A percentile compares a stretch with the other conserved stretches of the same genome.
Evolutionary conservation across 2,113 vertebrate genomes (phyloP).

Genomic region (Mus spicilegus): DNA sequence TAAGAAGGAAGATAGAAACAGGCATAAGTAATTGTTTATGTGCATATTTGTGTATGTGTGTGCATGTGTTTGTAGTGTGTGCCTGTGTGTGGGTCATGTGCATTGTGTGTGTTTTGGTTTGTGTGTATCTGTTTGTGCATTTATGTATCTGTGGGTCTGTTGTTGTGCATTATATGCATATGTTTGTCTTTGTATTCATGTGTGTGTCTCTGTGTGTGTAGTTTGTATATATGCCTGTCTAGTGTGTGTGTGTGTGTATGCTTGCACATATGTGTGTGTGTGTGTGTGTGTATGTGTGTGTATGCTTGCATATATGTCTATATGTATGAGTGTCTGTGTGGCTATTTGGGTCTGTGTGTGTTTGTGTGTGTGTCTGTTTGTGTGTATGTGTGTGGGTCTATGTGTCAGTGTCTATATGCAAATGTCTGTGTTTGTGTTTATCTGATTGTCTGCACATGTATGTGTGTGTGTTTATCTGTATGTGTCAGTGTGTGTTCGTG

Average conservation of each 20-base stretch:
- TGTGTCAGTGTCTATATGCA: background rate
- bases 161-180: background rate
- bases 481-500: background rate
- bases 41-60: background rate
- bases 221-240: background rate
- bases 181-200: background rate
- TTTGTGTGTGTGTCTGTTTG: background rate
- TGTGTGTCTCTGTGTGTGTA: background rate
- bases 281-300: background rate
- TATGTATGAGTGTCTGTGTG: background rate
- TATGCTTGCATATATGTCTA: background rate
- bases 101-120: too few species aligned
- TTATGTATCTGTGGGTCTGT: background rate
- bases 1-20: background rate
- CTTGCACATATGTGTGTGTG: background rate
- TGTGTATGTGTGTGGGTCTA: background rate
- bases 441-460: background rate
- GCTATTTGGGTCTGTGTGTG: background rate
- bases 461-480: background rate
- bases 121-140: background rate
- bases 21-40: background rate
- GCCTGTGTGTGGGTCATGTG: background rate
- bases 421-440: background rate
- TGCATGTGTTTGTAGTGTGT: background rate
- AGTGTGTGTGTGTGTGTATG: accelerated